Base-by-base conservation (phyloP, 2,888 invertebrate species). In the Scaptomyza cyrtandrae region DNA sequence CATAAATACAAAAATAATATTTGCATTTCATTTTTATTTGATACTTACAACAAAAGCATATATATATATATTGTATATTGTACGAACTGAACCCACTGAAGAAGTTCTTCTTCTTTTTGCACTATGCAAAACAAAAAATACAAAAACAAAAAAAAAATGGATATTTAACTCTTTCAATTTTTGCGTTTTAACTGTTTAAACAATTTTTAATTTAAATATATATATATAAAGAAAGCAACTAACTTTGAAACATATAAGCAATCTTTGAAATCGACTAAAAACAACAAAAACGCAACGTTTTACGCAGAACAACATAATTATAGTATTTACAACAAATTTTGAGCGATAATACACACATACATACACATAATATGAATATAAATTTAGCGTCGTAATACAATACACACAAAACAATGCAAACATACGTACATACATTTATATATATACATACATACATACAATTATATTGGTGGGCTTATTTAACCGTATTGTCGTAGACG, bases 161-260 rank as follows among this genome's bases (percentile, higher is more conserved):
- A 67, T 63, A 80, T 68, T 64, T 45, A 65, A 84, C 44, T 77
- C 50, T 67, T 76, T 58, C 45, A 54, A 75, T 54, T 65, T 73
- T 69, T 85, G 60, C 65, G 86, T 87, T 78, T 75, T 33, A 64
- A 73, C 77, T 77, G 58, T 70, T 80, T 61, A 57, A 73, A 56
- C 39, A 54, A 19, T 63, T 56, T 72, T 54, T 45, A 45, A 45
- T 58, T 71, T 58, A 63, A 49, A 70, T 58, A 69, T 58, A 62
- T 59, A 60, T 66, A 53, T 53, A 71, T 56, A 76, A 79, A 70
- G 56, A 71, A 86, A 83, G 80, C 76, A 88, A 86, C 83, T 80
- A 89, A 83, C 85, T 74, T 80, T 80, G 84, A 84, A 90, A 89
- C 84, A 76, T 78, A 88, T 84, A 90, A 90, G 90, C 90, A 90